phyloP scores from a whole-genome alignment of 2,113 vertebrate genomes.

The Neoarius graeffei region DNA sequence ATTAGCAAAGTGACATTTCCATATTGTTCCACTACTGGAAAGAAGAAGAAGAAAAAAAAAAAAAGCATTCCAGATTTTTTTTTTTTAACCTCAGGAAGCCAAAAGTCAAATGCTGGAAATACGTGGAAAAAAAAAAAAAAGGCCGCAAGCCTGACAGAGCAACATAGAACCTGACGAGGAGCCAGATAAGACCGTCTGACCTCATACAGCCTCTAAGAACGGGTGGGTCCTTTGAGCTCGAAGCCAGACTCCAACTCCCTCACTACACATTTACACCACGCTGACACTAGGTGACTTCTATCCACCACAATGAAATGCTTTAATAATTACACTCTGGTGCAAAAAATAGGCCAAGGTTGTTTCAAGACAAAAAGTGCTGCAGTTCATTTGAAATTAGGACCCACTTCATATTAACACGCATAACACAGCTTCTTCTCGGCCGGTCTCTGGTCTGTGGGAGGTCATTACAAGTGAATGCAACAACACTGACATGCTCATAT shows the following conservation, averaged over 20 bases:
- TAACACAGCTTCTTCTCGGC: neutral
- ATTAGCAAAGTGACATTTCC: neutral
- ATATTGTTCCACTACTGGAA: neutral
- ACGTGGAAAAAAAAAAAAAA: neutral
- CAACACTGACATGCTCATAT: neutral
- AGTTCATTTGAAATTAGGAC: neutral
- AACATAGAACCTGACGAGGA: neutral
- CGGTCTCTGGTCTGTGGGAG: neutral
- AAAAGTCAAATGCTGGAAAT: neutral
- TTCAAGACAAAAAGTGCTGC: neutral
- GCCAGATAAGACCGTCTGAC: neutral
- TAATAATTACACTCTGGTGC: neutral
- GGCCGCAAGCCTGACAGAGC: neutral
- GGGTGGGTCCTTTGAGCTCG: neutral
- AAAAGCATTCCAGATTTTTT: neutral
- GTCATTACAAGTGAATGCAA: neutral
- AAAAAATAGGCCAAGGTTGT: neutral
- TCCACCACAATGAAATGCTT: neutral
- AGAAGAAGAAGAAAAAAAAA: neutral
- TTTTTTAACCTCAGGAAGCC: neutral
- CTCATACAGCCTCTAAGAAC: neutral
- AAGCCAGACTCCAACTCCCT: constrained; percentile 36
- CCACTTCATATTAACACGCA: neutral
- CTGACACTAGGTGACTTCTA: constrained; percentile 9
- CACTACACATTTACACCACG: constrained; percentile 14